These are phyloP conservation scores for Ectemnius cavifrons DNA, from an alignment of 2,888 invertebrate genomes.

Conservation along the genomic window DNA sequence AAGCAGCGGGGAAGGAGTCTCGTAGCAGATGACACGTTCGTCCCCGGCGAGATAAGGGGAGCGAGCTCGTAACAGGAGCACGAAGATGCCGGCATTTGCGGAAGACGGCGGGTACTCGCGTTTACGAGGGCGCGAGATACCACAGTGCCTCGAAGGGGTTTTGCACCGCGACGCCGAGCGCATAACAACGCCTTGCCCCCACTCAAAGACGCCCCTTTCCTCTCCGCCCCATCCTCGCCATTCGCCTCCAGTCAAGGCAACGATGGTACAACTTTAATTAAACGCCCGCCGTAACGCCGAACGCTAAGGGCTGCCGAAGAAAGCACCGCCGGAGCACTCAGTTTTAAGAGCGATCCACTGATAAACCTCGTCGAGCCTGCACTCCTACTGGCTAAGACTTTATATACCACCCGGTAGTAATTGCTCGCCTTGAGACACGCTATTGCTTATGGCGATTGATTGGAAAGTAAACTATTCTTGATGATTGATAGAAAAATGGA, in stretches of 20 bases:
- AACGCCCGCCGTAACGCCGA: conserved; percentile 62
- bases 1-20: conserved; percentile 46
- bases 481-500: no score
- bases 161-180: conserved; percentile 51
- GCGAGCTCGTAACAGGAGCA: conserved; percentile 70
- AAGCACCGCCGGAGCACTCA: conserved; percentile 39
- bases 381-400: not conserved
- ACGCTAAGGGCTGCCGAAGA: conserved; percentile 51
- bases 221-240: no score
- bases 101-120: conserved; percentile 73
- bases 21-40: conserved; percentile 77
- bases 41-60: conserved; percentile 71
- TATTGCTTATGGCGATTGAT: no score
- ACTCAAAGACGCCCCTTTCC: not conserved
- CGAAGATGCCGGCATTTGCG: conserved; percentile 76
- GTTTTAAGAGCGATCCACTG: conserved; percentile 47
- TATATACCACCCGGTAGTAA: conserved; percentile 1
- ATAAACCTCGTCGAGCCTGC: conserved; percentile 34
- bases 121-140: conserved; percentile 72
- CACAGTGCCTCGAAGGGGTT: conserved; percentile 20
- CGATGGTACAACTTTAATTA: conserved; percentile 72
- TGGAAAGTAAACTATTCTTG: no score
- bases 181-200: conserved; percentile 60
- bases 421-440: not conserved
- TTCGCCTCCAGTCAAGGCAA: conserved; percentile 38